These are phyloP conservation scores for Brachyptera putata DNA, from an alignment of 2,888 invertebrate species.

Conservation along the genomic window DNA sequence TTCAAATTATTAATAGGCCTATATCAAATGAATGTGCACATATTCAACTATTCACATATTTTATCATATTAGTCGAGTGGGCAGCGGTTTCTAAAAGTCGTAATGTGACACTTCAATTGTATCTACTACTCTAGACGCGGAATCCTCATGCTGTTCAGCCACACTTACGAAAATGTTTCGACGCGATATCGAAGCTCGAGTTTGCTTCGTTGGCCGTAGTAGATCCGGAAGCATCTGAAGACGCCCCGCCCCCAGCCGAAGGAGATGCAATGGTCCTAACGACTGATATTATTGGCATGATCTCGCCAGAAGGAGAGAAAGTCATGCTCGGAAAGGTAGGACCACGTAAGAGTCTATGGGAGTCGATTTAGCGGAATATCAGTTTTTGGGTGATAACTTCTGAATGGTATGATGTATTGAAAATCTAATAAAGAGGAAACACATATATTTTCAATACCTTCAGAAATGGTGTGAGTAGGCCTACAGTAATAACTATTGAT, in stretches of 20 bases:
- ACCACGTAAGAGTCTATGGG: too few relatives aligned
- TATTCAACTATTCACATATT: too few relatives aligned
- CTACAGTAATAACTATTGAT: too few relatives aligned
- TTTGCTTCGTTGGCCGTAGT: constrained; percentile 57
- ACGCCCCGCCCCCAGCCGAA: constrained; percentile 61
- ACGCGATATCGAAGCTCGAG: constrained; percentile 73
- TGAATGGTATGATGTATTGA: too few relatives aligned
- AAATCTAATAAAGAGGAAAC: too few relatives aligned
- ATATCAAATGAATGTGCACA: too few relatives aligned
- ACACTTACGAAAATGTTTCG: constrained; percentile 85
- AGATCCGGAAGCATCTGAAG: constrained; percentile 48
- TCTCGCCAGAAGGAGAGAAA: constrained; percentile 84
- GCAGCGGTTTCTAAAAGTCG: too few relatives aligned
- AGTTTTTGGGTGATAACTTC: too few relatives aligned
- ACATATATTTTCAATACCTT: not conserved
- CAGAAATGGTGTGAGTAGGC: too few relatives aligned
- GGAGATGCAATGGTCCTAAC: constrained; percentile 47
- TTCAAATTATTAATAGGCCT: not conserved
- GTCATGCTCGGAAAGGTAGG: constrained; percentile 67
- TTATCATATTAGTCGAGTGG: too few relatives aligned
- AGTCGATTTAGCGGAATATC: too few relatives aligned
- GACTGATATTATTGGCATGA: constrained; percentile 82
- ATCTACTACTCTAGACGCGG: constrained; percentile 60
- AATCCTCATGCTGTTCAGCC: constrained; percentile 88
- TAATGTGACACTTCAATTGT: too few relatives aligned